Base-by-base conservation (phyloP, 2,888 invertebrate genomes). In the Troides oblongomaculatus region DNA sequence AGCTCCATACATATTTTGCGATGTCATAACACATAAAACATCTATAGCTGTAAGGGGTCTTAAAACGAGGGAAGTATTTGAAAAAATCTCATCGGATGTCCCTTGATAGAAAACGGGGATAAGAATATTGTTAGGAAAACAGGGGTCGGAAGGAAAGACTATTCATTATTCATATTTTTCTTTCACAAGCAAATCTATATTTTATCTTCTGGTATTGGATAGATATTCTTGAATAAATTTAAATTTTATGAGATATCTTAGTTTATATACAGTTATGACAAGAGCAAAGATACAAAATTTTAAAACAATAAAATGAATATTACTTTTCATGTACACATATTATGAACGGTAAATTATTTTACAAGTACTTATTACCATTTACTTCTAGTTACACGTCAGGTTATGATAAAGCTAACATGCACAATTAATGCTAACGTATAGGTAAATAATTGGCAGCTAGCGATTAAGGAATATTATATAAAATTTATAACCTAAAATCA, bases 161-260 rank as follows among this genome's bases (percentile, higher is more conserved):
- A 69, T 69, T 69, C 69, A 69, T 69, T 69, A 69, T 69, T 69
- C 69, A 69, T 69, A 69, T 69, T 69, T 69, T 62, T 66, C 69
- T 69, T 65, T 65, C 62, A 69, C 43, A 66, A 64, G 46, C 57
- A 58, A 57, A 69, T 69, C 65, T 65, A 69, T 62, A 66, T 69
- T 65, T 64, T 65, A 62, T 61, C 65, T 36, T 69, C 65, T 65
- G 25, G 25, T 57, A 50, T 46, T 18, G 57, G 30, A n/a, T 62
- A 65, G 61, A 62, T 65, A 30, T 65, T 65, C 46, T 69, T 57
- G 53, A 46, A 65, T 46, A 65, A 66, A 62, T 61, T 56, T n/a
- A 21, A 65, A 46, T 57, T 25, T 46, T 62, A 69, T 62, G 53
- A 14, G 57, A 23, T 57, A 3, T 30, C 10, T 60, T 25, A 2